Evolutionary conservation across 2,888 invertebrate genomes (phyloP), one percentile per base, ranked within the genome.

Genomic region (Perdita meconis): DNA sequence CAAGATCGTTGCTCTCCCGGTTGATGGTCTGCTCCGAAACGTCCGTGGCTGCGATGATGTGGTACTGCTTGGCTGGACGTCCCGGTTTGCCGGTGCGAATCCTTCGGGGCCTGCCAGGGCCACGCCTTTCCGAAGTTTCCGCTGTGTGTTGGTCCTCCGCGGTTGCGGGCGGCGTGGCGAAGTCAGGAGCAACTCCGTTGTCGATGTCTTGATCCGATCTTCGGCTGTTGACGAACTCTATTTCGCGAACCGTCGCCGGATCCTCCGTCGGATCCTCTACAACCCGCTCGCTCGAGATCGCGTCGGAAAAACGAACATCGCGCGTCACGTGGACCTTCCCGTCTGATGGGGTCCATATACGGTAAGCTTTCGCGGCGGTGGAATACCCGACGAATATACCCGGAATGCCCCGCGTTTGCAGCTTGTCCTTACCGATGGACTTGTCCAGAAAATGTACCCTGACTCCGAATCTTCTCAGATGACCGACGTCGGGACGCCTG

Each of bases 391-490:
- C 44, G 38, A 81, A 69, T 2, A 40, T 67, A 0, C 69, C 78
- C 26, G 66, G 12, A 8, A 19, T 40, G 1, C 57, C 57, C 1
- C 59, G 38, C 1, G 55, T 34, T 16, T 56, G 63, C n/a, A 78
- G 50, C 36, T 72, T 80, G 13, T 53, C 59, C 10, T 34, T 71
- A 10, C 26, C 26, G 8, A 65, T 42, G 1, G 16, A 19, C 34
- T 59, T 71, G 67, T 83, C 71, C 5, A 47, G 16, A 6, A 6
- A 2, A 36, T 76, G 83, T 1, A 74, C 83, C 38, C 56, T 69
- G 13, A 81, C 59, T 4, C 89, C 90, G 80, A 91, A 91, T 19
- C 69, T 70, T 61, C 74, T 68, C 2, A 88, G 19, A 53, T 86
- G 64, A 13, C 53, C 36, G 13, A 56, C 24, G 73, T 40, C 12